These are phyloP conservation scores for Griposia aprilina DNA, from an alignment of 2,888 invertebrate genomes.

Conservation along the genomic window DNA sequence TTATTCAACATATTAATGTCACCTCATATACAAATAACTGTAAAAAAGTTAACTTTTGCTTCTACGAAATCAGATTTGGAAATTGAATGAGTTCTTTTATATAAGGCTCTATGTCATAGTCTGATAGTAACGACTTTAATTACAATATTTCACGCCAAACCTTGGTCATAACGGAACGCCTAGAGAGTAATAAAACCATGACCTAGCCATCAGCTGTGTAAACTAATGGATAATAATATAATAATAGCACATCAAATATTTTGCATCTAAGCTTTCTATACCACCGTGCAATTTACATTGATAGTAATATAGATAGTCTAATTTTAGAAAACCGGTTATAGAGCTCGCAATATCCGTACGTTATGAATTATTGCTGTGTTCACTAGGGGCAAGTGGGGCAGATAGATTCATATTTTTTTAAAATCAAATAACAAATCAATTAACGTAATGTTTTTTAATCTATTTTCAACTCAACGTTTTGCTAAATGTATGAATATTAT, in stretches of 20 bases:
- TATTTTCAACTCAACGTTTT: too few species aligned
- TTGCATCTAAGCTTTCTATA: slow-evolving; percentile 6
- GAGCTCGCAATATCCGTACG: slow-evolving; percentile 24
- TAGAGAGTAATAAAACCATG: slow-evolving; percentile 60
- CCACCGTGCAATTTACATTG: slow-evolving; percentile 11
- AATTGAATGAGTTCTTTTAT: slow-evolving; percentile 4
- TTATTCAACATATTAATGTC: slow-evolving; percentile 36
- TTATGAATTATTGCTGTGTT: slow-evolving; percentile 22
- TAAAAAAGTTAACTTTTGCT: slow-evolving; percentile 25
- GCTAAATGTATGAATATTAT: too few species aligned
- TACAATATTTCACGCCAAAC: slow-evolving; percentile 42
- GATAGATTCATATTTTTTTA: too few species aligned
- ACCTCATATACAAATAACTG: slow-evolving; percentile 16
- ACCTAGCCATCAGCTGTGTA: slow-evolving; percentile 46
- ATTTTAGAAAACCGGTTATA: slow-evolving; percentile 22
- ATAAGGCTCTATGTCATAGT: slow-evolving; percentile 30
- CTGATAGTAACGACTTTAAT: slow-evolving; percentile 18
- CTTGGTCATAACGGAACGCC: slow-evolving; percentile 43
- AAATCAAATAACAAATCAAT: too few species aligned
- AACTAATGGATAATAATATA: slow-evolving; percentile 36
- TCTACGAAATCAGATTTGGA: slow-evolving; percentile 18
- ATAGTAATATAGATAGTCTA: slow-evolving; percentile 19
- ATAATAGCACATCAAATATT: slow-evolving; percentile 38
- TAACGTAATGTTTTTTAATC: too few species aligned
- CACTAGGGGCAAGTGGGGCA: too few species aligned